phyloP scores from a whole-genome alignment of 2,888 invertebrate genomes.

The Adela reaumurella region DNA sequence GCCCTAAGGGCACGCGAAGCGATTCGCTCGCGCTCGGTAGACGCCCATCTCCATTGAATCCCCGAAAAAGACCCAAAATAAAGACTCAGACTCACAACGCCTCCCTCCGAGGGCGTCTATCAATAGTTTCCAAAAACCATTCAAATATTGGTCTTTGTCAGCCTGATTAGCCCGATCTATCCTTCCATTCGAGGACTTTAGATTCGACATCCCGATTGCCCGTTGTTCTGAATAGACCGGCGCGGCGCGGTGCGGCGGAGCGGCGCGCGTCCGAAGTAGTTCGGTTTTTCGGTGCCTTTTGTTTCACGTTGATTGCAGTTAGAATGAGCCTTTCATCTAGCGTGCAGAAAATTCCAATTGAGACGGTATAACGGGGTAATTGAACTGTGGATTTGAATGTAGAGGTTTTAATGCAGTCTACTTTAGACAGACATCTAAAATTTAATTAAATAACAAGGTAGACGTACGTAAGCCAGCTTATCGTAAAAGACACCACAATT shows the following conservation, averaged over 20 bases:
- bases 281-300: not conserved
- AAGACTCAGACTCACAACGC: conserved; percentile 15
- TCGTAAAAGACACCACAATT: too few relatives aligned
- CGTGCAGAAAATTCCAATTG: too few relatives aligned
- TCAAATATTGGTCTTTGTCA: conserved; percentile 49
- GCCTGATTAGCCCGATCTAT: conserved; percentile 42
- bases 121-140: conserved; percentile 32
- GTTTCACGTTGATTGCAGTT: not conserved
- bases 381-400: too few relatives aligned
- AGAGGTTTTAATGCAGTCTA: too few relatives aligned
- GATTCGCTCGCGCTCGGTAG: conserved; percentile 19
- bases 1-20: not conserved
- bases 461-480: too few relatives aligned
- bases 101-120: conserved; percentile 13
- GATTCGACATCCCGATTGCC: too few relatives aligned
- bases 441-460: too few relatives aligned
- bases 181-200: not conserved
- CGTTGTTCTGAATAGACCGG: not conserved
- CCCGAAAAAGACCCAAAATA: conserved; percentile 47
- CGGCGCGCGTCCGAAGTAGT: not conserved
- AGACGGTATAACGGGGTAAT: too few relatives aligned
- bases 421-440: too few relatives aligned
- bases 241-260: too few relatives aligned
- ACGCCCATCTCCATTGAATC: conserved; percentile 53
- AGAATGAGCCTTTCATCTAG: not conserved